phyloP scores from a whole-genome alignment of 2,797 vertebrate genomes.

The Epinephelus malabaricus region DNA sequence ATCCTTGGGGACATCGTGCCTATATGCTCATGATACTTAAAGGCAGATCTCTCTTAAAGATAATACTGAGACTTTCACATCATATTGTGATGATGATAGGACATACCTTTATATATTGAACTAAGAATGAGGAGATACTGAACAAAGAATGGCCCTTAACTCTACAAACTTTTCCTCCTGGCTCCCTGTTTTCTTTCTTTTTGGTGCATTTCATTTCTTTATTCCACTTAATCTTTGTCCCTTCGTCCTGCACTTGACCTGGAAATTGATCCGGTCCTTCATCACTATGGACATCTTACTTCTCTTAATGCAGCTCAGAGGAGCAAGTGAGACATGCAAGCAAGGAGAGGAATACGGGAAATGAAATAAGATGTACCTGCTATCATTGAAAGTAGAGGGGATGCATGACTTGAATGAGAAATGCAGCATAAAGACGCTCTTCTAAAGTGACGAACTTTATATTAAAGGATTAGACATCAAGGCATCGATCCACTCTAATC shows the following conservation, averaged over 20 bases:
- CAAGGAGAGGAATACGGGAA: slow-evolving; percentile 20
- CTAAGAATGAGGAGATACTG: neutral
- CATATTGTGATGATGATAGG: slow-evolving; percentile 19
- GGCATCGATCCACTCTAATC: slow-evolving; percentile 25
- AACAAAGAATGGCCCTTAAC: slow-evolving; percentile 9
- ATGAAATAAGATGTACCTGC: slow-evolving; percentile 12
- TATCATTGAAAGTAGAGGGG: neutral
- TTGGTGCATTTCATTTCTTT: slow-evolving; percentile 17
- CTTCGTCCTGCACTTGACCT: slow-evolving; percentile 23
- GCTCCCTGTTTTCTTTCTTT: neutral
- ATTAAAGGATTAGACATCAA: slow-evolving; percentile 16
- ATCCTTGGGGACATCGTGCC: slow-evolving; percentile 44
- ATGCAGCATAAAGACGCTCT: slow-evolving; percentile 11
- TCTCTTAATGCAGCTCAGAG: slow-evolving; percentile 33
- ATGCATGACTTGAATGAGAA: slow-evolving; percentile 32
- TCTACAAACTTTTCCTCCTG: slow-evolving; percentile 45
- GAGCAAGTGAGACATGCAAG: slow-evolving; percentile 16
- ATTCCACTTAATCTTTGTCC: slow-evolving; percentile 25
- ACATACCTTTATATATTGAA: slow-evolving; percentile 3
- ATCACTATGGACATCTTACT: slow-evolving; percentile 21
- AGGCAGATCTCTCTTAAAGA: slow-evolving; percentile 23
- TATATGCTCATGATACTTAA: slow-evolving; percentile 25
- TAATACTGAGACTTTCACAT: slow-evolving; percentile 19
- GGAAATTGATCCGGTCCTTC: slow-evolving; percentile 27
- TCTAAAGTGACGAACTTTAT: slow-evolving; percentile 11